These are phyloP conservation scores for Villa cingulata DNA, from an alignment of 2,888 invertebrate species.

Conservation along the genomic window DNA sequence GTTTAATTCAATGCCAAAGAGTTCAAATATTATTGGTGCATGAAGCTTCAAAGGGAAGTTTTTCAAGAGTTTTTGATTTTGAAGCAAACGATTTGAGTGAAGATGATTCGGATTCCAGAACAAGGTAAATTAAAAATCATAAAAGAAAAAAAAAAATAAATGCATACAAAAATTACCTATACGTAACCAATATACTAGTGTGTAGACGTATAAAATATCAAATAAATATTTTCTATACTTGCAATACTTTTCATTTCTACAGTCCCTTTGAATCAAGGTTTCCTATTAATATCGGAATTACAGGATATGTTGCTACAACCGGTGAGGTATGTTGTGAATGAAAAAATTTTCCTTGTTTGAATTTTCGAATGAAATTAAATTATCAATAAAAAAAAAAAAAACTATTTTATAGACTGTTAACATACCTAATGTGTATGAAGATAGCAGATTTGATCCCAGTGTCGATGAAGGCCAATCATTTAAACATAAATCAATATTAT, in stretches of 20 bases:
- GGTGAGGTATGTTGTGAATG: constrained; percentile 90
- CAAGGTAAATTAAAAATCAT: constrained; percentile 41
- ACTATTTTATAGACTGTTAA: constrained; percentile 59
- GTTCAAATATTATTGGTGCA: constrained; percentile 89
- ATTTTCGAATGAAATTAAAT: too few relatives aligned
- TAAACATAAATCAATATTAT: constrained; percentile 77
- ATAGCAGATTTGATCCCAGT: constrained; percentile 73
- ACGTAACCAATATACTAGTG: constrained; percentile 3
- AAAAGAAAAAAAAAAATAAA: constrained; percentile 4
- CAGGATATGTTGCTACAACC: constrained; percentile 86
- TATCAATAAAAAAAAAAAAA: not conserved
- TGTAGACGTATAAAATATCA: too few relatives aligned
- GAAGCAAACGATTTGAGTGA: constrained; percentile 78
- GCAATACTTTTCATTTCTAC: constrained; percentile 14
- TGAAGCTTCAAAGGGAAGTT: constrained; percentile 80
- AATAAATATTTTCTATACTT: too few relatives aligned
- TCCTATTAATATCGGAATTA: constrained; percentile 90
- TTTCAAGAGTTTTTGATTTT: constrained; percentile 87
- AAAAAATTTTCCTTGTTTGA: not conserved
- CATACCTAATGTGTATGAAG: constrained; percentile 79
- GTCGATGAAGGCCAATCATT: constrained; percentile 74
- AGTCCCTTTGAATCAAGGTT: constrained; percentile 85
- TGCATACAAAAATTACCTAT: not conserved
- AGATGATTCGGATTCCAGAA: constrained; percentile 66
- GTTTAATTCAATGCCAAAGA: constrained; percentile 84